Evolutionary conservation across 2,113 vertebrate species (phyloP).

Genomic region (Rhinolophus sinicus): DNA sequence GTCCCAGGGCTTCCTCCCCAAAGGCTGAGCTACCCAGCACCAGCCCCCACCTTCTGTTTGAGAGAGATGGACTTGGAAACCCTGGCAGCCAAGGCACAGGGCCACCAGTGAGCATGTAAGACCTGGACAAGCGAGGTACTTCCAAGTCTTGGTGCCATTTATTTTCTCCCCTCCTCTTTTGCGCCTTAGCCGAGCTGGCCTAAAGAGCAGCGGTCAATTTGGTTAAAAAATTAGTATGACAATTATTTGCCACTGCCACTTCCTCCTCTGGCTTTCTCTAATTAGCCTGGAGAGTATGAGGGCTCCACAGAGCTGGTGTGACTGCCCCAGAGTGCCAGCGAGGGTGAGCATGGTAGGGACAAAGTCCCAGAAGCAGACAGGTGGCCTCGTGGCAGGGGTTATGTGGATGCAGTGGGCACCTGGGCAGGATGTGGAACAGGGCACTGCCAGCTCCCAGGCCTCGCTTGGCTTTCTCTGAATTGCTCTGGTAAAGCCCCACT

Average conservation of each 20-base stretch:
- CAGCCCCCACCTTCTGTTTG: not conserved
- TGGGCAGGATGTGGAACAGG: not conserved
- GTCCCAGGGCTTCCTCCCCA: not conserved
- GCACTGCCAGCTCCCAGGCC: not conserved
- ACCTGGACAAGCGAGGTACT: rapidly evolving
- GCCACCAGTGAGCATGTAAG: not conserved
- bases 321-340: rapidly evolving
- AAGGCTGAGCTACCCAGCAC: not conserved
- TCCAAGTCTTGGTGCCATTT: rapidly evolving
- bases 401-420: not conserved
- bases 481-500: not conserved
- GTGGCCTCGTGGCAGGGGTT: not conserved
- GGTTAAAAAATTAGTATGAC: not conserved
- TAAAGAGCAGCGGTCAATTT: not conserved
- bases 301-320: not conserved
- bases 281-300: not conserved
- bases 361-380: not conserved
- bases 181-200: not conserved
- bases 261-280: not conserved
- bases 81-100: not conserved
- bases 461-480: rapidly evolving
- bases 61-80: not conserved
- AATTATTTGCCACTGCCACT: too few species aligned
- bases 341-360: too few species aligned
- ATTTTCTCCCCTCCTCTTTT: not conserved